Evolutionary conservation across 53 echinoderm and acorn worm genomes (phyloP), one percentile per base, ranked within the genome.

Genomic region (Pentamera pediparva): DNA sequence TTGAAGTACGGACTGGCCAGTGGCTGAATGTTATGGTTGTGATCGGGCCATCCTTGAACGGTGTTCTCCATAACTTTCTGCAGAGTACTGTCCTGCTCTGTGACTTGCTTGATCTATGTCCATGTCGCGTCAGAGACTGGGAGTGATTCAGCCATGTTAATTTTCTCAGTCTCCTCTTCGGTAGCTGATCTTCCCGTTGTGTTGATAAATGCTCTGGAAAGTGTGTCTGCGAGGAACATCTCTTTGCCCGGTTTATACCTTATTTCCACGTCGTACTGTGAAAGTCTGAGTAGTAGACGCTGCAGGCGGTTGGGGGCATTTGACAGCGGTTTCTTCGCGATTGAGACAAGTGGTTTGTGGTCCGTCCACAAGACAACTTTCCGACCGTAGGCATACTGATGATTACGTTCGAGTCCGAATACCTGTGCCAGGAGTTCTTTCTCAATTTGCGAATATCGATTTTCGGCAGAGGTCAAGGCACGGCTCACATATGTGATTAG

Each of bases 391-490:
- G 41, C 56, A 35, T 75, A 84, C 37, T 84, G 78, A 34, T 84
- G 84, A 36, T 84, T 84, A 26, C 72, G 36, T 24, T 84, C 78
- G 13, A 75, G 36, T 55, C 29, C 71, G 56, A 56, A 86, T 40
- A 62, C 69, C 27, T 41, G 56, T 30, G 74, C 74, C 28, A 57
- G 39, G 6, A 59, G 52, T 53, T 86, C 78, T 21, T 85, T 85
- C 53, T 77, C 78, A 21, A 89, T 80, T 55, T 84, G 80, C 3
- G 80, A 83, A 62, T 83, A 87, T 34, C 82, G 62, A n/a, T 65
- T 82, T 69, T 78, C 75, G 2, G 82, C 78, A 62, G 71, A 20
- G 3, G 82, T 82, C 4, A 87, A 50, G 33, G 87, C 83, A 26
- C 82, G 49, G 47, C 87, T 87, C 9, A 56, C 38, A 62, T 79